phyloP scores from a whole-genome alignment of 2,797 vertebrate species.

The Chelon labrosus region DNA sequence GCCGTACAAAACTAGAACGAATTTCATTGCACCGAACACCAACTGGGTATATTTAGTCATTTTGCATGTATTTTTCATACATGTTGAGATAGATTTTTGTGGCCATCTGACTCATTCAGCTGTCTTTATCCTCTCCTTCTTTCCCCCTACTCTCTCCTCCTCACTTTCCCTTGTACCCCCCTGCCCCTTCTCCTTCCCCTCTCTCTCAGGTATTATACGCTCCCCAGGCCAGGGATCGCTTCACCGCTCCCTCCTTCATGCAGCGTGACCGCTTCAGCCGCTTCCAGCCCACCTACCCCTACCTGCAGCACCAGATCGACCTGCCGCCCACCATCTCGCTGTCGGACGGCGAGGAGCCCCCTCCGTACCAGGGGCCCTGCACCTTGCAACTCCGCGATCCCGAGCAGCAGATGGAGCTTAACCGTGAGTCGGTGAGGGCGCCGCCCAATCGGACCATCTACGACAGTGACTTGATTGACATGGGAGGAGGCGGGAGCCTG shows the following conservation, averaged over 20 bases:
- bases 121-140: no score
- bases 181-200: neutral
- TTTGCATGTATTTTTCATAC: no score
- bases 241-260: slow-evolving; percentile 89
- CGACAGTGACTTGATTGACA: slow-evolving; percentile 87
- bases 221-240: slow-evolving; percentile 83
- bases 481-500: slow-evolving; percentile 66
- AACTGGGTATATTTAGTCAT: no score
- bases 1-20: no score
- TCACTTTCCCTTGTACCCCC: neutral
- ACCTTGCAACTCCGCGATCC: slow-evolving; percentile 96
- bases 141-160: neutral
- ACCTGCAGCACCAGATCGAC: slow-evolving; percentile 95
- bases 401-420: slow-evolving; percentile 98
- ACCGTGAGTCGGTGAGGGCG: slow-evolving; percentile 94
- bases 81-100: no score
- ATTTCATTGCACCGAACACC: no score
- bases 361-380: slow-evolving; percentile 96
- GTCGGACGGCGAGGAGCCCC: slow-evolving; percentile 96
- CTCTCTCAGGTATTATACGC: slow-evolving; percentile 84
- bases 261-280: slow-evolving; percentile 93
- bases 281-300: slow-evolving; percentile 97
- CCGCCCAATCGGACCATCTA: slow-evolving; percentile 98
- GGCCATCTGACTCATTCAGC: no score
- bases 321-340: slow-evolving; percentile 96